Conservation (phyloP, 2,888 invertebrate species). For the Marronus borbonicus region DNA sequence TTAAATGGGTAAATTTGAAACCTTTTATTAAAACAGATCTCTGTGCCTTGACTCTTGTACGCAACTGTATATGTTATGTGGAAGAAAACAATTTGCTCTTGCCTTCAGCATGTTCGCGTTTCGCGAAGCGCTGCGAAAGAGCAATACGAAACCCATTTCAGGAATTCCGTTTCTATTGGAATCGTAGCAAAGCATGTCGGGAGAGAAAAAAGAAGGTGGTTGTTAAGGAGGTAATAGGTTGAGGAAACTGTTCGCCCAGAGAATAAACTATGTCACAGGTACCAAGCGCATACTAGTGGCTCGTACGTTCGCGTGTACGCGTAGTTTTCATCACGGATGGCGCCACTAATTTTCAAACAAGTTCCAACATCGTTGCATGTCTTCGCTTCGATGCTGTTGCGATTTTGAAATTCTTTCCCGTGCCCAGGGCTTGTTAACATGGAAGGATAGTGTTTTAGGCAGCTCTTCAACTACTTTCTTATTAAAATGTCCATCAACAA, state of each 20-base stretch:
- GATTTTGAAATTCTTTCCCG: conserved; percentile 12
- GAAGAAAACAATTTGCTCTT: too few species aligned
- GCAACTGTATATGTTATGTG: too few species aligned
- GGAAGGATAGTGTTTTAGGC: too few species aligned
- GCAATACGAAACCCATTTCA: not conserved
- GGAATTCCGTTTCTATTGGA: not conserved
- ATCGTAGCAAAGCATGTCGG: not conserved
- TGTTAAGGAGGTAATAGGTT: not conserved
- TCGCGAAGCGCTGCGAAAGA: too few species aligned
- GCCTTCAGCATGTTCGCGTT: too few species aligned
- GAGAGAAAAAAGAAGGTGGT: not conserved
- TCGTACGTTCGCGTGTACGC: not conserved
- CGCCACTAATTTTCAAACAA: conserved; percentile 45
- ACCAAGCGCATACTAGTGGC: not conserved
- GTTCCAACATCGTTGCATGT: not conserved
- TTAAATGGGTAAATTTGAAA: too few species aligned
- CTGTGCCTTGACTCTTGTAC: too few species aligned
- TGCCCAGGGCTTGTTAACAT: conserved; percentile 9
- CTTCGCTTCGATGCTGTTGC: not conserved
- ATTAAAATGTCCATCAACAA: too few species aligned
- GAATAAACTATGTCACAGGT: conserved; percentile 4
- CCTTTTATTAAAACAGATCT: too few species aligned
- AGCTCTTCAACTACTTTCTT: too few species aligned
- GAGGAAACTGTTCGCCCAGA: not conserved
- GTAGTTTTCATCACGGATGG: conserved; percentile 47